Evolutionary conservation across 2,113 vertebrate genomes (phyloP), one percentile per base, ranked within the genome.

Genomic region (Elaphurus davidianus): DNA sequence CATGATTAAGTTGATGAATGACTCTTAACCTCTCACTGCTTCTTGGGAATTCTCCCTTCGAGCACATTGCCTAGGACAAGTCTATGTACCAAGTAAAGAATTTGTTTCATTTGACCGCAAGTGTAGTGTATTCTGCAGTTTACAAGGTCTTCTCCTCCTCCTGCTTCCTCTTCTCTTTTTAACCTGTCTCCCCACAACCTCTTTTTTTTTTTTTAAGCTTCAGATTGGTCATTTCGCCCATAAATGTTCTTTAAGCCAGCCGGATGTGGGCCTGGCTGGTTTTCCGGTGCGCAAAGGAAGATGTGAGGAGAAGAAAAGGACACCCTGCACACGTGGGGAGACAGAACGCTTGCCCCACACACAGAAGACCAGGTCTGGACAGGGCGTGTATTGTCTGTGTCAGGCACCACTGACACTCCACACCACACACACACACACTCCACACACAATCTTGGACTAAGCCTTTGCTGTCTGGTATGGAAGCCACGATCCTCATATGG

Each of bases 1-100:
- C 97, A 95, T 95, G 94, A 98, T 94, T 99, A 97, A 98, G 95
- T 98, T 98, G 97, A 98, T 96, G 98, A 98, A 96, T 98, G 98
- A 97, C 96, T 97, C 95, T 33, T 47, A 96, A 94, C 88, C 86
- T 79, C 89, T 91, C 79, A 98, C 92, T 97, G 97, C 93, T 98
- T 86, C 98, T 91, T 94, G 97, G 97, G 96, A 98, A 90, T 96
- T 96, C 97, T 98, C 93, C 78, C 92, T 98, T 96, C 59, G 50
- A 92, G 90, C 94, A 50, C 92, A 85, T 96, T 47, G 94, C 95
- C 98, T 91, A 96, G 90, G 88, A 97, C 85, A 96, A 96, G 89
- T 59, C 98, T 87, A 95, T 95, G 62, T 83, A 88, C 82, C 94
- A 96, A 98, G 52, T 88, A 87, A 96, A 97, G 97, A 98, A 97